Evolutionary conservation across 1,140 invertebrate species (phyloP), one percentile per base, ranked within the genome.

Genomic region (Mylabris phalerata): DNA sequence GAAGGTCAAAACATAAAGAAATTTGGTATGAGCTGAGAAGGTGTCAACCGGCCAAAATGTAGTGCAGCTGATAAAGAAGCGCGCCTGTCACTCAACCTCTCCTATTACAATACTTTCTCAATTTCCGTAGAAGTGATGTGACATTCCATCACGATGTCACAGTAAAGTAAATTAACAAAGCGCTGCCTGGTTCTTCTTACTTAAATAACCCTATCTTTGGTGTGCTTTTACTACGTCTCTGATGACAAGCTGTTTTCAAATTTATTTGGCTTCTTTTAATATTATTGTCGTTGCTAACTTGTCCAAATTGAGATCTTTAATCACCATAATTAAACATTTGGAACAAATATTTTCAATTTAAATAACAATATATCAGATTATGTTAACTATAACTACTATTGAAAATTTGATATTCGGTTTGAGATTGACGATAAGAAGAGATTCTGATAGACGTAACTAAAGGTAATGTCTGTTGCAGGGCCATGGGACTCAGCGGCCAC

Each of bases 61-160:
- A 65, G 59, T 66, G 60, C 57, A 64, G 54, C 67, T 66, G 70
- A 72, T 73, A 73, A 73, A 71, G 67, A 70, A 72, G 64, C 68
- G 54, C 67, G 71, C 63, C 70, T 72, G 70, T 73, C 71, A 69
- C 63, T 73, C 71, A 73, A 50, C 59, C 58, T 63, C 59, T 62
- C 60, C 67, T 65, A 66, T 71, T 71, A 73, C 69, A 73, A 73
- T 71, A 71, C 71, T 72, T 73, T 73, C 69, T 72, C 71, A 73
- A 73, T 73, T 73, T 73, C 71, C 71, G 69, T 65, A 63, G 65
- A 65, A 66, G 62, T 70, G 68, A 69, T 70, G 70, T 72, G 70
- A 70, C 70, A 73, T 73, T 72, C 67, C 70, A 73, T 73, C 71
- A 72, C 67, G 65, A 66, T 66, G 67, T 66, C 67, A 71, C 68